These are phyloP conservation scores for Chrysolina americana DNA, from an alignment of 2,888 invertebrate genomes.

Conservation along the genomic window DNA sequence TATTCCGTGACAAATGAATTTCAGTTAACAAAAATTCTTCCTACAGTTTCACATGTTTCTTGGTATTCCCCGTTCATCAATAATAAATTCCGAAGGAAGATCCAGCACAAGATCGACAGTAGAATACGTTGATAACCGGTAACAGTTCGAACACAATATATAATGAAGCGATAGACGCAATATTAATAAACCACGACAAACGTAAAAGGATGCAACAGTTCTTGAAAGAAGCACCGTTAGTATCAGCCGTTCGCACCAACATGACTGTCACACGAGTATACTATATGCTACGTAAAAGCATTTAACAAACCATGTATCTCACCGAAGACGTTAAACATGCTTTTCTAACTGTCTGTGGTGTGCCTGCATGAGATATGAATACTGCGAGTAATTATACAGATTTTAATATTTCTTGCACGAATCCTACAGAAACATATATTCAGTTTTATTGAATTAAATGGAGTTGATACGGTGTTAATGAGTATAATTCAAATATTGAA, in stretches of 20 bases:
- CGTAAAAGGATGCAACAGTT: slow-evolving; percentile 40
- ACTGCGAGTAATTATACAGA: slow-evolving; percentile 9
- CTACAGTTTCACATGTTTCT: too few species aligned
- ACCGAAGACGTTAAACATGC: slow-evolving; percentile 17
- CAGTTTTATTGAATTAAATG: background rate
- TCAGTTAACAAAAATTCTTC: too few species aligned
- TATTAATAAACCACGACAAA: slow-evolving; percentile 44
- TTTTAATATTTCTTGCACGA: slow-evolving; percentile 17
- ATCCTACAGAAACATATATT: background rate
- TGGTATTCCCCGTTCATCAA: too few species aligned
- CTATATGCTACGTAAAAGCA: slow-evolving; percentile 27
- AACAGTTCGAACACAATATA: slow-evolving; percentile 26
- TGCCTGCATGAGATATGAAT: slow-evolving; percentile 8
- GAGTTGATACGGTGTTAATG: background rate
- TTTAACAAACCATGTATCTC: slow-evolving; percentile 13
- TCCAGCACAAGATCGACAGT: background rate
- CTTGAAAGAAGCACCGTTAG: slow-evolving; percentile 40
- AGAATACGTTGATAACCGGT: slow-evolving; percentile 16
- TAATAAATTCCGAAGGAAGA: too few species aligned
- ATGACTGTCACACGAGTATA: slow-evolving; percentile 25
- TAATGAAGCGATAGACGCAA: slow-evolving; percentile 35
- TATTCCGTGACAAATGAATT: too few species aligned
- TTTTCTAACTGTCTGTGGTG: slow-evolving; percentile 16
- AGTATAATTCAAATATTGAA: too few species aligned
- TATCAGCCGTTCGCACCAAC: slow-evolving; percentile 30